Evolutionary conservation across 2,113 vertebrate species (phyloP).

Genomic region (Hippocampus guttulatus): DNA sequence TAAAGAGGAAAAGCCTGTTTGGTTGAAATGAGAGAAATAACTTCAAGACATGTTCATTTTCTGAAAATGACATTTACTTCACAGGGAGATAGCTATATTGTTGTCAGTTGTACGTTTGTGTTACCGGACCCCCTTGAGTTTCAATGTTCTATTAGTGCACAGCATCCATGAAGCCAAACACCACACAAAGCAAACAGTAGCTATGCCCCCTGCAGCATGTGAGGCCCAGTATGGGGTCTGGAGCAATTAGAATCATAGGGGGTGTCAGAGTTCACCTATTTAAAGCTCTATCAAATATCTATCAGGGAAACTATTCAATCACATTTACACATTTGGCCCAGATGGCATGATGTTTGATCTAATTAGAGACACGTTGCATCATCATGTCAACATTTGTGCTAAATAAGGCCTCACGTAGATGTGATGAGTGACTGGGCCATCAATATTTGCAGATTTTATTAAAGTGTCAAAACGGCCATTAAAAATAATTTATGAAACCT

Average conservation of each 20-base stretch:
- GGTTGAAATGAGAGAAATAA: neutral
- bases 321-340: neutral
- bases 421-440: neutral
- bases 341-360: neutral
- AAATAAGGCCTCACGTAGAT: neutral
- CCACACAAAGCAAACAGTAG: constrained; percentile 42
- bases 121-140: constrained; percentile 57
- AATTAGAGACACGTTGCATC: neutral
- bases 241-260: neutral
- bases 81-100: constrained; percentile 35
- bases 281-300: neutral
- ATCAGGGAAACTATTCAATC: neutral
- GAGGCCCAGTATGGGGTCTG: constrained; percentile 35
- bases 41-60: constrained; percentile 9
- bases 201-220: constrained; percentile 49
- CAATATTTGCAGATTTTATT: neutral
- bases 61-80: constrained; percentile 19
- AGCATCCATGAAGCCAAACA: constrained; percentile 51
- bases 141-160: constrained; percentile 54
- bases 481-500: neutral
- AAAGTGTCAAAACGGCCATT: constrained; percentile 3
- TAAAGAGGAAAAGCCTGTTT: constrained; percentile 1
- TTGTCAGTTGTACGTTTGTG: constrained; percentile 28
- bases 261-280: neutral
- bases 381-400: neutral